phyloP scores from a whole-genome alignment of 2,113 vertebrate species.

The Emberiza fucata region DNA sequence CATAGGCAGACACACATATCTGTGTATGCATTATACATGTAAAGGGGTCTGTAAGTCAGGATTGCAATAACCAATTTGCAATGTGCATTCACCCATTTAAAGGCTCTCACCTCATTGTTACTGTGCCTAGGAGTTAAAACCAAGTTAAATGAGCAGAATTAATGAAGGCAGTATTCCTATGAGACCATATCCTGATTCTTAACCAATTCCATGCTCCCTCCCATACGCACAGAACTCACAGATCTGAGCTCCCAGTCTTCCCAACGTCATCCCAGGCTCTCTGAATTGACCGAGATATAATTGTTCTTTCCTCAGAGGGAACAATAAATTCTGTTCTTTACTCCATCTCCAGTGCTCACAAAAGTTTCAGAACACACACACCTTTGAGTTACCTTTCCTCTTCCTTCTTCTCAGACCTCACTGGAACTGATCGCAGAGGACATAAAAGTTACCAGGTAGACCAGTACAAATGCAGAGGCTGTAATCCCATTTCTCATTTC shows the following conservation, averaged over 20 bases:
- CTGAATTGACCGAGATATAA: not conserved
- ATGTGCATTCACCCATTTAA: not conserved
- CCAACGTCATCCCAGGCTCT: accelerated
- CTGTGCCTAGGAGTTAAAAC: not conserved
- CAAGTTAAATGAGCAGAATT: constrained; percentile 24
- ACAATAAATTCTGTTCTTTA: not conserved
- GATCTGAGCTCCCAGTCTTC: not conserved
- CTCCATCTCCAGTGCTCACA: not conserved
- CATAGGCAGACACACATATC: not conserved
- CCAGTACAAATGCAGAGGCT: not conserved
- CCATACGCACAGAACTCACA: not conserved
- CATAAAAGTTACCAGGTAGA: not conserved
- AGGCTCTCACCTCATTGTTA: not conserved
- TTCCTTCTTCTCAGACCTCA: not conserved
- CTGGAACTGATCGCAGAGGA: not conserved
- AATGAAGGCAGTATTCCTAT: not conserved
- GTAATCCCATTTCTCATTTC: not conserved
- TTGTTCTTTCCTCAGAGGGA: not conserved
- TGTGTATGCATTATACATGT: not conserved
- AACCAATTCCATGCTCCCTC: not conserved
- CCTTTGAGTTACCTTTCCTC: not conserved
- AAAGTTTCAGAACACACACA: not conserved
- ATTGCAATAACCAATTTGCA: not conserved
- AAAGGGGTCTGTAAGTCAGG: not conserved
- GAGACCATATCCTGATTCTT: not conserved